Percentiles rank a stretch among this genome's conserved stretches.
Conservation (phyloP, 2,888 invertebrate species). For the Hyles lineata region DNA sequence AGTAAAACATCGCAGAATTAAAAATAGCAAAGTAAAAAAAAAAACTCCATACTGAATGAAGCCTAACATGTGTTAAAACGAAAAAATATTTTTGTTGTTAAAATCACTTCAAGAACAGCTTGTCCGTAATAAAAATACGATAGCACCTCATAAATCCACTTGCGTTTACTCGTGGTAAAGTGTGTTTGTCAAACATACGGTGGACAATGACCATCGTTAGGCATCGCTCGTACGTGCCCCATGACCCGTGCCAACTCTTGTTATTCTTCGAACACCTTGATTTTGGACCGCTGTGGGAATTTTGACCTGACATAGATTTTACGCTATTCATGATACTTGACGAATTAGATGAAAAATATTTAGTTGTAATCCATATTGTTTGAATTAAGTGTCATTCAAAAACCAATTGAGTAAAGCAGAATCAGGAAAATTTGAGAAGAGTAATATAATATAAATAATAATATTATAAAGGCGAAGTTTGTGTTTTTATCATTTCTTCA, state of each 20-base stretch:
- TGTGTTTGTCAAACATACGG: conserved; percentile 42
- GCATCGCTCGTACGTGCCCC: conserved; percentile 45
- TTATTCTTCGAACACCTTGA: conserved; percentile 49
- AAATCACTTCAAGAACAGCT: not conserved
- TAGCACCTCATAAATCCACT: conserved; percentile 17
- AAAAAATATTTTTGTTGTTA: not conserved
- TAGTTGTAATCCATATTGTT: no score
- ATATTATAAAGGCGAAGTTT: no score
- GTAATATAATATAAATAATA: not conserved
- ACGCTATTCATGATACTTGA: not conserved
- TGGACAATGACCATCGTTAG: conserved; percentile 73
- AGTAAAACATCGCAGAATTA: no score
- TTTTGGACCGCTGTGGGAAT: conserved; percentile 24
- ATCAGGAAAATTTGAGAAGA: not conserved
- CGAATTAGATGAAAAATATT: not conserved
- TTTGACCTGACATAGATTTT: conserved; percentile 12
- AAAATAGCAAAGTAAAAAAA: not conserved
- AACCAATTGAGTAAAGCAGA: not conserved
- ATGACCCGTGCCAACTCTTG: conserved; percentile 56
- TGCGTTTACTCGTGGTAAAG: conserved; percentile 3
- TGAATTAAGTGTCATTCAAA: not conserved
- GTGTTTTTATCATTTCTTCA: no score
- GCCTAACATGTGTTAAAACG: not conserved
- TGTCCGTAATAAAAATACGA: conserved; percentile 5
- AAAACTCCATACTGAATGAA: not conserved